These are phyloP conservation scores for Mythimna ferrago DNA, from an alignment of 2,888 invertebrate genomes.

Conservation along the genomic window DNA sequence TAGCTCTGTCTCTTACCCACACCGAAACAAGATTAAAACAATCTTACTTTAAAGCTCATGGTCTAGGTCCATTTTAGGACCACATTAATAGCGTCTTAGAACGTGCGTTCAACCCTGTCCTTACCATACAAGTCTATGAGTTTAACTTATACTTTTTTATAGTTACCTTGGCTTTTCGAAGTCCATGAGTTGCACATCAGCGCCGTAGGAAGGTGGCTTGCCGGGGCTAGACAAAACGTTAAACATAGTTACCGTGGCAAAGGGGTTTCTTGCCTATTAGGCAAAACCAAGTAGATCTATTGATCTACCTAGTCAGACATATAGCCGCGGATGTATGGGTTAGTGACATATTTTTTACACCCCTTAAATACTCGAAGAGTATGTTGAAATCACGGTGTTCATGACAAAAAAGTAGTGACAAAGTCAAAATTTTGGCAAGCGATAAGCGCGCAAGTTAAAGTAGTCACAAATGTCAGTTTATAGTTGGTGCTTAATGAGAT, in stretches of 20 bases:
- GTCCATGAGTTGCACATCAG: constrained; percentile 64
- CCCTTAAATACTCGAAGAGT: constrained; percentile 6
- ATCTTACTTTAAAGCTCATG: too few relatives aligned
- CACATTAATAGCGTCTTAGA: not conserved
- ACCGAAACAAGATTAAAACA: too few relatives aligned
- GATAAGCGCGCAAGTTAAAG: constrained; percentile 7
- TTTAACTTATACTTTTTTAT: constrained; percentile 9
- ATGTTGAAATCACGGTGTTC: constrained; percentile 18
- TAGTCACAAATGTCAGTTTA: not conserved
- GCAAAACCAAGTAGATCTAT: constrained; percentile 9
- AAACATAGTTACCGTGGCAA: constrained; percentile 54
- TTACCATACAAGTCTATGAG: not conserved
- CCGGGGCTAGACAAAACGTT: constrained; percentile 61
- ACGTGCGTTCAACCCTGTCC: not conserved
- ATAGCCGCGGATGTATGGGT: constrained; percentile 3
- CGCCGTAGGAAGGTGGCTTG: constrained; percentile 60
- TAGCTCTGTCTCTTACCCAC: too few relatives aligned
- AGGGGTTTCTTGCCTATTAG: constrained; percentile 9
- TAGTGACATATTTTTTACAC: constrained; percentile 19
- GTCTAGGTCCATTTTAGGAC: not conserved
- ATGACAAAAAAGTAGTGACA: not conserved
- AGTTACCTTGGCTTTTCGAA: constrained; percentile 63
- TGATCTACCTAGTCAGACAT: constrained; percentile 9
- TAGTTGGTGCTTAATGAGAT: constrained; percentile 8
- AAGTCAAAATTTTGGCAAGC: constrained; percentile 13